Base-by-base conservation (phyloP, 2,797 vertebrate genomes). In the Capromys pilorides region DNA sequence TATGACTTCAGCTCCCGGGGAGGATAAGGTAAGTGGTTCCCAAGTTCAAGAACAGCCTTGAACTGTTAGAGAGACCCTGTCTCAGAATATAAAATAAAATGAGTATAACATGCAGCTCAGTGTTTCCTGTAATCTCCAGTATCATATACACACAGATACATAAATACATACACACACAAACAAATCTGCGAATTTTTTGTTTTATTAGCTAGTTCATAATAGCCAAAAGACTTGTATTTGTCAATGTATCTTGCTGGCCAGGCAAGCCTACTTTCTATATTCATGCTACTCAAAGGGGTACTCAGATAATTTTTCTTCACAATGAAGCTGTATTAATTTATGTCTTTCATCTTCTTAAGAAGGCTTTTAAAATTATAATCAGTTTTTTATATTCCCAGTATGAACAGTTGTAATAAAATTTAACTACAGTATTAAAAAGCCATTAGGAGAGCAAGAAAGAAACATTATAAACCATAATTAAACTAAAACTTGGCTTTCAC, bases 401-500 rank as follows among this genome's bases (percentile, higher is more conserved):
- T 36, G 36, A 93, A 85, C 16, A 87, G 64, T 19, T 85, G 14
- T 75, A 91, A 73, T 78, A 90, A 94, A 90, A 92, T 57, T 83
- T 93, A 93, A 85, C 36, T 83, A 28, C 26, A 16, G 12, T 77
- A 90, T 36, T 91, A 67, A 88, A 94, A 91, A 91, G 85, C 39
- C 88, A 85, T 94, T 49, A 89, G 41, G 45, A 79, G 33, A 91
- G 5, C 59, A 21, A 90, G n/a, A 90, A 82, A 88, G 33, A 93
- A 92, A 83, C 69, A 92, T 57, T 88, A 33, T 75, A 83, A 90
- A 79, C 51, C 45, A 64, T 41, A 91, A 94, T 93, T 95, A 69
- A 84, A 81, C 49, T 80, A 93, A 93, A 93, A 93, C 14, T 82
- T 91, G 64, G 69, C 67, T 93, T 95, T 93, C 49, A 88, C 66